Evolutionary conservation across 2,797 vertebrate genomes (phyloP).

Genomic region (Uromys caudimaculatus): DNA sequence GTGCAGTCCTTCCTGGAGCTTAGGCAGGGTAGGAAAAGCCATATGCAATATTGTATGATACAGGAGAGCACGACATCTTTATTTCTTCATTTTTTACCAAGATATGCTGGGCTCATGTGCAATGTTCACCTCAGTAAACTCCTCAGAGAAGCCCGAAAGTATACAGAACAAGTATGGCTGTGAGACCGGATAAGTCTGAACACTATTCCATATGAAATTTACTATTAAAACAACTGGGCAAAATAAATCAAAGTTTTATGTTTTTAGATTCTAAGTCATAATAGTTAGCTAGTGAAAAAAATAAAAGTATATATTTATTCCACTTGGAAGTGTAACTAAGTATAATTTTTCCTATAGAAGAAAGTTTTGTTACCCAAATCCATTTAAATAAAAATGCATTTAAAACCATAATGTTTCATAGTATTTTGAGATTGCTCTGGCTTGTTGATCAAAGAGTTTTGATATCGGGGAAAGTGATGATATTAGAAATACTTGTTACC

Average conservation of each 20-base stretch:
- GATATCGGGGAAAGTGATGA: neutral
- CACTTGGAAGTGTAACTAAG: slow-evolving; percentile 8
- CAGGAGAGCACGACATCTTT: neutral
- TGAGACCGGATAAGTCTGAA: neutral
- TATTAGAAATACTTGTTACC: neutral
- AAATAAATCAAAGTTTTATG: neutral
- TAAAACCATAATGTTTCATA: neutral
- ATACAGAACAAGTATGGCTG: neutral
- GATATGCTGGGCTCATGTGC: neutral
- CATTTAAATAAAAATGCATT: neutral
- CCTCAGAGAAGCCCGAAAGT: neutral
- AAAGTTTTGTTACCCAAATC: neutral
- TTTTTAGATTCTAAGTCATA: neutral
- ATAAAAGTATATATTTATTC: neutral
- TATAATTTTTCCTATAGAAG: slow-evolving; percentile 1
- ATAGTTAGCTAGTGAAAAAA: neutral
- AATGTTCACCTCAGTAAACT: slow-evolving; percentile 6
- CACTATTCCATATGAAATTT: slow-evolving; percentile 31
- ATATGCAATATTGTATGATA: neutral
- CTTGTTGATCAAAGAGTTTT: neutral
- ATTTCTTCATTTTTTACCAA: neutral
- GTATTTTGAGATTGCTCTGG: neutral
- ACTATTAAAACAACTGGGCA: neutral
- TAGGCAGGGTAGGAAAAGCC: no score
- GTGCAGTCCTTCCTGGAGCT: no score